Percentiles rank a stretch among this genome's conserved stretches.
These are phyloP conservation scores for Barypeithes pellucidus DNA, from an alignment of 2,888 invertebrate genomes.

Conservation along the genomic window DNA sequence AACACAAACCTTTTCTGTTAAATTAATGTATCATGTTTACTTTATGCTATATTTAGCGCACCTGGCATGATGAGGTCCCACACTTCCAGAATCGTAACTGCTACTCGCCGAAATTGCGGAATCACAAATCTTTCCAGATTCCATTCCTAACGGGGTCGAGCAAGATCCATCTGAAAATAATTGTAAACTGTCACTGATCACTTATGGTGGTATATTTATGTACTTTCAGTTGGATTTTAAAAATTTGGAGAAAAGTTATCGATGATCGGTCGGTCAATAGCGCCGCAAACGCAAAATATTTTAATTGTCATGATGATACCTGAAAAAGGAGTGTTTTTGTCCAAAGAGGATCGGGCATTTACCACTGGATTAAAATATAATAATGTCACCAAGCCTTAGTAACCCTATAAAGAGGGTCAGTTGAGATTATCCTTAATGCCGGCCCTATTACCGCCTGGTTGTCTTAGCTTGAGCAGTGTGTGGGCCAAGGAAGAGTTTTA, in stretches of 20 bases:
- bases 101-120: conserved; percentile 86
- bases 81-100: conserved; percentile 85
- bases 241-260: too few relatives aligned
- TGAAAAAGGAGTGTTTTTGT: conserved; percentile 5
- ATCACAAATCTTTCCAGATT: conserved; percentile 84
- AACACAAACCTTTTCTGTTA: too few relatives aligned
- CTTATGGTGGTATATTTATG: too few relatives aligned
- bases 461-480: conserved; percentile 9
- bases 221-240: too few relatives aligned
- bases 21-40: too few relatives aligned
- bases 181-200: neutral
- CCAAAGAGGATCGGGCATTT: conserved; percentile 29
- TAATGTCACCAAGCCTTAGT: conserved; percentile 45
- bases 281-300: too few relatives aligned
- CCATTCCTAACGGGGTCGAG: conserved; percentile 84
- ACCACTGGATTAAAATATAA: conserved; percentile 33
- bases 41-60: conserved; percentile 64
- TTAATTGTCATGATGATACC: too few relatives aligned
- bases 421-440: conserved; percentile 41
- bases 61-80: conserved; percentile 89
- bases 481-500: neutral
- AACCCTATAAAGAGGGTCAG: conserved; percentile 43
- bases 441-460: conserved; percentile 23
- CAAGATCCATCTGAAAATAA: conserved; percentile 62
- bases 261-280: too few relatives aligned